phyloP scores from a whole-genome alignment of 2,113 vertebrate species.

The Varanus salvator region DNA sequence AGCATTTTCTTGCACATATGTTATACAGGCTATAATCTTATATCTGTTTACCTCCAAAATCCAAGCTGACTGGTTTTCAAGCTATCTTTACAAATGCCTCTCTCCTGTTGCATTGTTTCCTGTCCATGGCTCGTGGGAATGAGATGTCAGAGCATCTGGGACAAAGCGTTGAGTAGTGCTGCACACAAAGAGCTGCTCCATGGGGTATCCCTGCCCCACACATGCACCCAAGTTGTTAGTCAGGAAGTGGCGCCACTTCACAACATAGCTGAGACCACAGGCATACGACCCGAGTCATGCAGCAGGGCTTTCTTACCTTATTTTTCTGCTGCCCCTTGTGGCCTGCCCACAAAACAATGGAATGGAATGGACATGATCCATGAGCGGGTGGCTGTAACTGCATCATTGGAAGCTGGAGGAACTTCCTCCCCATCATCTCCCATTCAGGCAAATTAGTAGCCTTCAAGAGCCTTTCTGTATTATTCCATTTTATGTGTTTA shows the following conservation, averaged over 20 bases:
- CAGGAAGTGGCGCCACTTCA: not conserved
- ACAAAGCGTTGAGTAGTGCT: not conserved
- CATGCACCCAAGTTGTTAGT: not conserved
- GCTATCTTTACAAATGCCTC: not conserved
- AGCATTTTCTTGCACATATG: constrained; percentile 17
- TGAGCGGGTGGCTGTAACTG: not conserved
- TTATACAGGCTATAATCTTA: not conserved
- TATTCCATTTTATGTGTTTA: not conserved
- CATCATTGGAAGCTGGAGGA: not conserved
- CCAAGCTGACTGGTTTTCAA: not conserved
- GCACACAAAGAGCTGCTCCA: no score
- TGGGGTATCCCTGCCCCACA: not conserved
- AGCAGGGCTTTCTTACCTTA: not conserved
- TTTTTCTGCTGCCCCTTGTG: not conserved
- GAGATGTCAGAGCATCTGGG: not conserved
- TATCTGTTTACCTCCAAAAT: not conserved
- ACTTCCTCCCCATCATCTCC: not conserved
- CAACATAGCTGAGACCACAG: not conserved
- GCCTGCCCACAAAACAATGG: not conserved
- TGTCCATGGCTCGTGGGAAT: not conserved
- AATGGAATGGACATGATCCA: not conserved
- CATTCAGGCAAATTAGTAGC: not conserved
- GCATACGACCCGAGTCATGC: no score
- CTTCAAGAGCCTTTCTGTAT: not conserved
- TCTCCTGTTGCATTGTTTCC: no score